A percentile compares a stretch with the other conserved stretches of the same genome.
Evolutionary conservation across 2,113 vertebrate genomes (phyloP).

Genomic region (Guaruba guarouba): DNA sequence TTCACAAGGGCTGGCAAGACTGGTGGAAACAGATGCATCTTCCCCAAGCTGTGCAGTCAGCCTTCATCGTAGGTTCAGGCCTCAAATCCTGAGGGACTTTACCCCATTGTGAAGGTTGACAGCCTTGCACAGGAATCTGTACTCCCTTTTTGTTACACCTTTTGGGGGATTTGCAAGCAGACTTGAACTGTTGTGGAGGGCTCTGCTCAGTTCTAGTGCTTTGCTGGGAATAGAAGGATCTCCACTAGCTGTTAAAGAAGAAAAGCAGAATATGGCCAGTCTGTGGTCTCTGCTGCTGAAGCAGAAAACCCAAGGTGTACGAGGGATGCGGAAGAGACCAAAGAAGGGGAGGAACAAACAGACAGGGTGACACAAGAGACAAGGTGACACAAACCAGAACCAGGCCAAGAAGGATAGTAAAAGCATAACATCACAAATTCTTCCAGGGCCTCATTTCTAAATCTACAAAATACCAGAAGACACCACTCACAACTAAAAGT

Average conservation of each 20-base stretch:
- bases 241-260: background rate
- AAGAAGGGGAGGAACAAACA: background rate
- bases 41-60: background rate
- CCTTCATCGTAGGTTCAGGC: background rate
- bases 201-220: background rate
- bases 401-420: background rate
- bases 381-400: background rate
- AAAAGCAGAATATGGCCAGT: background rate
- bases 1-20: background rate
- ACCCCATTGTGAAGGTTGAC: background rate
- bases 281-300: background rate
- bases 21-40: background rate
- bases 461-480: background rate
- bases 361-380: background rate
- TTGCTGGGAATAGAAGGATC: background rate
- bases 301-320: background rate
- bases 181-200: background rate
- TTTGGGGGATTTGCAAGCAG: background rate
- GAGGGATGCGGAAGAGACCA: background rate
- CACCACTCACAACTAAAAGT: background rate
- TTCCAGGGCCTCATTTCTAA: background rate
- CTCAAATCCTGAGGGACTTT: background rate
- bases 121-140: background rate
- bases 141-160: background rate
- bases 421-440: background rate